phyloP scores from a whole-genome alignment of 2,888 invertebrate species.

The Brachypterus glaber region DNA sequence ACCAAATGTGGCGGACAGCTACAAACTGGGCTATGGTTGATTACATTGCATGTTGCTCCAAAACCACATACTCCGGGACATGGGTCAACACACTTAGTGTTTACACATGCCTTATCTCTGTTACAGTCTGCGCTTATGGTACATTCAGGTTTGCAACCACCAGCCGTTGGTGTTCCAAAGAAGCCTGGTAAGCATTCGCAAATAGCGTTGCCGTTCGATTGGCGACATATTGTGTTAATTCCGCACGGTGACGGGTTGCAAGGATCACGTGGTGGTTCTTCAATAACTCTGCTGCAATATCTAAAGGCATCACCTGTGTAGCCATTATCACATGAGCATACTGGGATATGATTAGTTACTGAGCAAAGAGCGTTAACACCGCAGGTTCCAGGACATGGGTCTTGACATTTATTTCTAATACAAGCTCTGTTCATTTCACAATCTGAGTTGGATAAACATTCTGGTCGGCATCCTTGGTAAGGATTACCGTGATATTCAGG shows the following conservation, averaged over 20 bases:
- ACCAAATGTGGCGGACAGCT: constrained; percentile 60
- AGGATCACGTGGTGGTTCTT: constrained; percentile 38
- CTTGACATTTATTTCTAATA: constrained; percentile 71
- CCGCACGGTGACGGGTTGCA: constrained; percentile 63
- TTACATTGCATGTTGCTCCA: constrained; percentile 65
- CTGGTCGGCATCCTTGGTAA: constrained; percentile 67
- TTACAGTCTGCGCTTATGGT: constrained; percentile 73
- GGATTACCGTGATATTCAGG: constrained; percentile 67
- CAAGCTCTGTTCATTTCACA: constrained; percentile 75
- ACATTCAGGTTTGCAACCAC: constrained; percentile 74
- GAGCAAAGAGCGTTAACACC: constrained; percentile 74
- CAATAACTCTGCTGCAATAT: constrained; percentile 37
- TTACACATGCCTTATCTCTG: constrained; percentile 63
- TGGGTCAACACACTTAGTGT: constrained; percentile 70
- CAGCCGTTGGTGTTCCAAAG: constrained; percentile 57
- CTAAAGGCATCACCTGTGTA: constrained; percentile 48
- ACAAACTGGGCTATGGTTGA: constrained; percentile 80
- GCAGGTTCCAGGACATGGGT: constrained; percentile 76
- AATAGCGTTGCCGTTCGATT: constrained; percentile 46
- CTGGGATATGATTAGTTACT: constrained; percentile 57
- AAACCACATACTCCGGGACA: constrained; percentile 73
- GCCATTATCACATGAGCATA: constrained; percentile 49
- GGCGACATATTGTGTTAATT: constrained; percentile 61
- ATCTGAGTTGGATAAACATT: constrained; percentile 77
- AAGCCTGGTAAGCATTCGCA: constrained; percentile 71